Evolutionary conservation across 1,140 invertebrate genomes (phyloP), one percentile per base, ranked within the genome.

Genomic region (Myzus persicae): DNA sequence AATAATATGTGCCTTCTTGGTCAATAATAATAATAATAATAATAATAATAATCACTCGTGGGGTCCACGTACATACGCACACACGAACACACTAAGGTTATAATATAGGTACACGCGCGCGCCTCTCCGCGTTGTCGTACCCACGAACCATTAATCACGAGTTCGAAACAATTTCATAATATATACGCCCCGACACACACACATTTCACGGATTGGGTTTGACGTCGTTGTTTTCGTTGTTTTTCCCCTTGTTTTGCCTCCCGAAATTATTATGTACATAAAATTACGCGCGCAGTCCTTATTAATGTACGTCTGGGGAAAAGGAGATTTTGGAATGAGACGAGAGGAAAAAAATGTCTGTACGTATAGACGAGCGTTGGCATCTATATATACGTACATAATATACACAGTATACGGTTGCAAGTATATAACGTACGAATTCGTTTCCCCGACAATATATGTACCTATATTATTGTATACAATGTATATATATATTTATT

Each of bases 251-350:
- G 85, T 48, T 88, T 20, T 14, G n/a, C 44, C 46, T 89, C 22
- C 88, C 20, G 88, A 54, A 89, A 89, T 89, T 36, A 54, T 89
- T 88, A 88, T 88, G 85, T 88, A 51, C 87, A 89, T 89, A 89
- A 89, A 89, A 89, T 89, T 89, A 89, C 87, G 87, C 85, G 44
- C 11, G 31, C 44, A 18, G 42, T 46, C 31, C 44, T 46, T 88
- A 88, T 88, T 88, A 88, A 88, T 88, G 85, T 31, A 44, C 31
- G 85, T 88, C 85, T 88, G 85, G 85, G 31, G 44, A 88, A 88
- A 88, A 88, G 20, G 31, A 44, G 24, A 48, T 88, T 46, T 88
- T n/a, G 44, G 31, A 31, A 85, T 5, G 38, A 85, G 82, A 44
- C 42, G 26, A n/a, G 84, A n/a, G 31, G 20, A 46, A 87, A 87